A percentile compares a stretch with the other conserved stretches of the same genome.
phyloP scores from a whole-genome alignment of 2,113 vertebrate species.

The Pedionomus torquatus region DNA sequence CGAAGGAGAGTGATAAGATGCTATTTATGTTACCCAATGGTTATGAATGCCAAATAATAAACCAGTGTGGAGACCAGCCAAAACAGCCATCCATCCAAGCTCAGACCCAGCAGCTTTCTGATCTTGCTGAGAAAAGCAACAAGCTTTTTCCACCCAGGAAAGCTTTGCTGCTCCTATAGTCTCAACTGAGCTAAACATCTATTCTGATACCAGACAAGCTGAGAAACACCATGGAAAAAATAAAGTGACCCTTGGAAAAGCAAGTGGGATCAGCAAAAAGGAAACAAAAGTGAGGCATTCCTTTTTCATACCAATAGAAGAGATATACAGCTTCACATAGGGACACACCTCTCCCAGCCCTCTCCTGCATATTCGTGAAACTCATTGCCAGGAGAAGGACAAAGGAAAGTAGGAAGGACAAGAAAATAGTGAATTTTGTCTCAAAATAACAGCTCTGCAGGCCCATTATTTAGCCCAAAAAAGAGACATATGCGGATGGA shows the following conservation, averaged over 20 bases:
- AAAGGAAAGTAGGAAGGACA: background rate
- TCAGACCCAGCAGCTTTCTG: background rate
- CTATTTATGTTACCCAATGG: background rate
- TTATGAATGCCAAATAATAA: background rate
- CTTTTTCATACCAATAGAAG: background rate
- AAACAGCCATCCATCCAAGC: background rate
- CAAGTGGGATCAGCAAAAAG: background rate
- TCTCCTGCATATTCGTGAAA: background rate
- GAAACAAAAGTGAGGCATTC: background rate
- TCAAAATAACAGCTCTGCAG: background rate
- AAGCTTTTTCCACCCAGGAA: background rate
- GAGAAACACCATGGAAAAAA: background rate
- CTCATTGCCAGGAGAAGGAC: background rate
- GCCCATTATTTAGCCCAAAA: background rate
- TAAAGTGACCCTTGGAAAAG: background rate
- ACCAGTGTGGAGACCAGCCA: background rate
- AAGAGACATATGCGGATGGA: too few species aligned
- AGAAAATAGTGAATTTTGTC: background rate
- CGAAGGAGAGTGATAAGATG: background rate
- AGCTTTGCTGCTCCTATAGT: background rate
- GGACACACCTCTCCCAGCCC: background rate
- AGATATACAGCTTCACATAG: rapidly evolving
- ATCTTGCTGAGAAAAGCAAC: background rate
- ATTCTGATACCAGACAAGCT: background rate
- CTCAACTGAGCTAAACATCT: background rate